Percentiles rank a stretch among this genome's conserved stretches.
phyloP scores from a whole-genome alignment of 1,140 invertebrate species.

The Centruroides vittatus region DNA sequence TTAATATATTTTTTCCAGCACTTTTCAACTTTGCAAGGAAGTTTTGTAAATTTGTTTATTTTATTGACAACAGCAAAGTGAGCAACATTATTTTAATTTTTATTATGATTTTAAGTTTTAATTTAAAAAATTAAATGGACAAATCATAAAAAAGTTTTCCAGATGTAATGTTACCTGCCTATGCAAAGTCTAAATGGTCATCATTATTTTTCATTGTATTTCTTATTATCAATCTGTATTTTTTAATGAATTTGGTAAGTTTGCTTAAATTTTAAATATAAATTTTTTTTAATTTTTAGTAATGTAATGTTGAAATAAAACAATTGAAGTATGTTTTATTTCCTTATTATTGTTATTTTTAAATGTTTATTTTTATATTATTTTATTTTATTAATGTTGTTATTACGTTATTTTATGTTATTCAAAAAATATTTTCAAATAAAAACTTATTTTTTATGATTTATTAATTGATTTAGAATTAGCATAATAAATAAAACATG shows the following conservation, averaged over 20 bases:
- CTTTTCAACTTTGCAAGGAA: slow-evolving; percentile 43
- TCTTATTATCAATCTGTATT: slow-evolving; percentile 66
- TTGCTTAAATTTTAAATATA: not conserved
- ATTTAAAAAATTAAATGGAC: not conserved
- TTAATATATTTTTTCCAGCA: slow-evolving; percentile 7
- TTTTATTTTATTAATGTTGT: too few species aligned
- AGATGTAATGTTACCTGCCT: slow-evolving; percentile 87
- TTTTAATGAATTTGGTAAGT: slow-evolving; percentile 78
- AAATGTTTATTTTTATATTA: too few species aligned
- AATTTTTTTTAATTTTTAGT: not conserved
- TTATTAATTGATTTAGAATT: too few species aligned
- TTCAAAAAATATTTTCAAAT: too few species aligned
- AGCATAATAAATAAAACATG: too few species aligned
- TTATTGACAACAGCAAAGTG: slow-evolving; percentile 83
- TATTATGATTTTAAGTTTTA: not conserved
- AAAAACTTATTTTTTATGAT: too few species aligned
- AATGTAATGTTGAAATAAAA: too few species aligned
- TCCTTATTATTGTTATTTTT: too few species aligned
- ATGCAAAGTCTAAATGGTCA: slow-evolving; percentile 60
- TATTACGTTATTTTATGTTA: too few species aligned
- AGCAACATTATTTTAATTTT: slow-evolving; percentile 27
- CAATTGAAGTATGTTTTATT: too few species aligned
- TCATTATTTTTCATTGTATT: slow-evolving; percentile 78
- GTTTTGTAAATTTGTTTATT: slow-evolving; percentile 79
- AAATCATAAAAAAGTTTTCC: slow-evolving; percentile 48